Percentiles rank a stretch among this genome's conserved stretches.
phyloP scores from a whole-genome alignment of 2,113 vertebrate genomes.

The Arothron firmamentum region DNA sequence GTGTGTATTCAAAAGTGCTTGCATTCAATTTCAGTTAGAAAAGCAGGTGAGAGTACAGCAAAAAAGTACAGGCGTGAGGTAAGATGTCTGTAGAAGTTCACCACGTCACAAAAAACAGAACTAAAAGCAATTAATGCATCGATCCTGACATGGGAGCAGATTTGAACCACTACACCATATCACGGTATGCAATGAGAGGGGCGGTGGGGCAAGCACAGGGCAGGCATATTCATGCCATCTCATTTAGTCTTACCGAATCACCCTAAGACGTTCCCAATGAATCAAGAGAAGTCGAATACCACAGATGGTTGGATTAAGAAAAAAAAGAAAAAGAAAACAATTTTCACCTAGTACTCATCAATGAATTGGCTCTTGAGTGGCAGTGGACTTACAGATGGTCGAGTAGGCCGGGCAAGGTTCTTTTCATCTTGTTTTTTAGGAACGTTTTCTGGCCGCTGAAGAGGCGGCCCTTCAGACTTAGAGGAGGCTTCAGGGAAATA shows the following conservation, averaged over 20 bases:
- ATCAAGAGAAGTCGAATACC: slow-evolving; percentile 23
- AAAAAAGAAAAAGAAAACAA: not conserved
- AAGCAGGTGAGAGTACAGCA: not conserved
- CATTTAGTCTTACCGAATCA: slow-evolving; percentile 68
- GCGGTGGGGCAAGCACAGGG: slow-evolving; percentile 33
- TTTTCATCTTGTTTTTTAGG: slow-evolving; percentile 91
- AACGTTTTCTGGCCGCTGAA: slow-evolving; percentile 85
- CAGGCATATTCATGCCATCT: slow-evolving; percentile 19
- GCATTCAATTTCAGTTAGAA: slow-evolving; percentile 29
- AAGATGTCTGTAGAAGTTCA: not conserved
- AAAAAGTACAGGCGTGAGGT: slow-evolving; percentile 16
- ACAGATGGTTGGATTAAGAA: slow-evolving; percentile 29
- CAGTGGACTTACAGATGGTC: slow-evolving; percentile 83
- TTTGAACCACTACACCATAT: not conserved
- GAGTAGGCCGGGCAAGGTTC: slow-evolving; percentile 83
- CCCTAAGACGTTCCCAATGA: slow-evolving; percentile 59
- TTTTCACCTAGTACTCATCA: slow-evolving; percentile 25
- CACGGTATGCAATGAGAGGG: slow-evolving; percentile 17
- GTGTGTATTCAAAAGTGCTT: slow-evolving; percentile 45
- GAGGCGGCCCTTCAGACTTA: slow-evolving; percentile 92
- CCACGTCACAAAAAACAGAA: slow-evolving; percentile 9
- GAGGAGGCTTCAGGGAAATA: slow-evolving; percentile 81
- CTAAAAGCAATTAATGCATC: not conserved
- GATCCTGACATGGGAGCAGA: slow-evolving; percentile 7
- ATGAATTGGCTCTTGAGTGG: slow-evolving; percentile 5